Evolutionary conservation across 2,888 invertebrate species (phyloP), one percentile per base, ranked within the genome.

Genomic region (Campopleginae sp.): DNA sequence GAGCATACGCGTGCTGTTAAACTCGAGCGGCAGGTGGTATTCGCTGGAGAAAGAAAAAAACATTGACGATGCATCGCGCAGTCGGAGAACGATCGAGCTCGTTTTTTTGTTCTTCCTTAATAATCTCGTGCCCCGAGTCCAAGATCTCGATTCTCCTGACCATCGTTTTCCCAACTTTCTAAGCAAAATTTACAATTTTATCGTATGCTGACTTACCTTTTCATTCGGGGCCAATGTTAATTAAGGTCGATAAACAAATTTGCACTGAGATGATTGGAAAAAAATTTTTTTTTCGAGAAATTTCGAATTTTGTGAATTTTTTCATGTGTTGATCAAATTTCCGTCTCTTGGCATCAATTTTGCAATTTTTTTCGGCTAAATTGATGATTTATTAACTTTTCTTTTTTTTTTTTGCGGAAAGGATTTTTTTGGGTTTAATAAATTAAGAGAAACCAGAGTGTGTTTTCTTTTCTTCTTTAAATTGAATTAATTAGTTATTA

Each of bases 401-500:
- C n/a, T 48, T 48, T 48, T 54, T 23, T 8, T 3, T 54, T 19
- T 38, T 8, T 33, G 7, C 12, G 19, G 42, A 17, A 51, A 66
- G 51, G 51, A 63, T 12, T 3, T 54, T 14, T 10, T n/a, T 31
- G 23, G 12, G 27, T 8, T 14, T n/a, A 12, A 23, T 51, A 8
- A 80, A 77, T 71, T 65, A 46, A 54, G 14, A 27, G 27, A 58
- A 27, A 58, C 58, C 12, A 58, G 27, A 44, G 54, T 63, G 44
- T n/a, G 5, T 31, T 65, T 65, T 54, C 23, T 76, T 51, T 44
- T 84, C 74, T 65, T 63, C 82, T 88, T 90, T 92, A 91, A 93
- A 92, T 93, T 92, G 92, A 93, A 93, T 93, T 92, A 93, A 92
- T 93, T 92, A 92, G 91, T 93, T 93, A 93, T 93, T 93, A 93